Conservation (phyloP, 2,113 vertebrate genomes). For the Pandion haliaetus region DNA sequence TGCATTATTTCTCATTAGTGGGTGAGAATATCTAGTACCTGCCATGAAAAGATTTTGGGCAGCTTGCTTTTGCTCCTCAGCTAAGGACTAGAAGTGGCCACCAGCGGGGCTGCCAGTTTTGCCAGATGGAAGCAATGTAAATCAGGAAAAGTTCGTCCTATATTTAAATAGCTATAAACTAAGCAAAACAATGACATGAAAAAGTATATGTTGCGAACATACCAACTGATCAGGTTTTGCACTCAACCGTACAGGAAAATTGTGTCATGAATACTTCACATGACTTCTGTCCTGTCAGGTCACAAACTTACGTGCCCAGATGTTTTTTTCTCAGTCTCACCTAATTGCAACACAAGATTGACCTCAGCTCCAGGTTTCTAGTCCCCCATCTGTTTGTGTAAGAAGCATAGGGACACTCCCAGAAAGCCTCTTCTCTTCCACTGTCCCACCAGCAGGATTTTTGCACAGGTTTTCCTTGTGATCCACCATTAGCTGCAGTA, state of each 20-base stretch:
- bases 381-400: not conserved
- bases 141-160: not conserved
- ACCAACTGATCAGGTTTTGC: not conserved
- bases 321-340: not conserved
- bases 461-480: not conserved
- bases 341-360: not conserved
- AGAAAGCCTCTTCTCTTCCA: not conserved
- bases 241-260: not conserved
- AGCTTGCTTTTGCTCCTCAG: not conserved
- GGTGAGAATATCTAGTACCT: not conserved
- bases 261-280: not conserved
- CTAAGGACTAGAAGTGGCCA: not conserved
- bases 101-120: not conserved
- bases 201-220: not conserved
- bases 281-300: not conserved
- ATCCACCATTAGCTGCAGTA: not conserved
- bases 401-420: not conserved
- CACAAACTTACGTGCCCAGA: not conserved
- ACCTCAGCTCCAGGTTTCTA: not conserved
- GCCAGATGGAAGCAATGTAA: not conserved
- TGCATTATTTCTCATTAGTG: not conserved
- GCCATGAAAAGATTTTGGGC: not conserved
- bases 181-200: not conserved
- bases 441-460: not conserved
- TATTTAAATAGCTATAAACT: not conserved